Evolutionary conservation across 2,113 vertebrate species (phyloP), one percentile per base, ranked within the genome.

Genomic region (Callaeas wilsoni): DNA sequence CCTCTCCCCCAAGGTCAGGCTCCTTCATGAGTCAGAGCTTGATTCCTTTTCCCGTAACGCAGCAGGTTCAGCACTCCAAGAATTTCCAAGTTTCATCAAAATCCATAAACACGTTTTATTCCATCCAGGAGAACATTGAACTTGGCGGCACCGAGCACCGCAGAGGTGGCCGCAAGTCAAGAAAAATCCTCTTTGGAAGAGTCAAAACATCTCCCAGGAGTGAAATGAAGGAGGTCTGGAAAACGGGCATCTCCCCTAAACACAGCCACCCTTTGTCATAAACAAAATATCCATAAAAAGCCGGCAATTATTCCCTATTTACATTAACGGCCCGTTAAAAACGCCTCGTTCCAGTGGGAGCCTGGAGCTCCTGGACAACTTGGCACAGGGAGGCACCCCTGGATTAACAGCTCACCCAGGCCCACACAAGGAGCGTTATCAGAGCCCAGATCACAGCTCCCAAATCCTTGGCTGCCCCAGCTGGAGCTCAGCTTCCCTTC

Each of bases 71-170:
- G 88, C 71, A 3, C 90, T 70, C 90, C 92, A 83, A 92, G 90
- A 83, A 89, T 75, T 89, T 83, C 83, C 67, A 55, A 83, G 70
- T 89, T n/a, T 11, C 95, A 69, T 64, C 94, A 74, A 75, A 84
- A 94, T 85, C 93, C 94, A 96, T 94, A 96, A 96, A 96, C 84
- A 68, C 76, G 2, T 90, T 86, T 69, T 16, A 37, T 35, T 78
- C 89, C 42, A 10, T 88, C 94, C 97, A 91, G 93, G 78, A 87
- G 94, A 95, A 95, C 90, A 53, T 0, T 77, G 94, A 96, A 80
- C 92, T 89, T 94, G 95, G 96, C 83, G 67, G 88, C 69, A 13
- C 49, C 27, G 22, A 85, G 90, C 49, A 15, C 93, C 91, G 68
- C 96, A 69, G 90, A 3, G 2, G 88, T 90, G 95, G 94, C 90